Conservation (phyloP, 2,113 vertebrate genomes). For the Dissostichus mawsoni region DNA sequence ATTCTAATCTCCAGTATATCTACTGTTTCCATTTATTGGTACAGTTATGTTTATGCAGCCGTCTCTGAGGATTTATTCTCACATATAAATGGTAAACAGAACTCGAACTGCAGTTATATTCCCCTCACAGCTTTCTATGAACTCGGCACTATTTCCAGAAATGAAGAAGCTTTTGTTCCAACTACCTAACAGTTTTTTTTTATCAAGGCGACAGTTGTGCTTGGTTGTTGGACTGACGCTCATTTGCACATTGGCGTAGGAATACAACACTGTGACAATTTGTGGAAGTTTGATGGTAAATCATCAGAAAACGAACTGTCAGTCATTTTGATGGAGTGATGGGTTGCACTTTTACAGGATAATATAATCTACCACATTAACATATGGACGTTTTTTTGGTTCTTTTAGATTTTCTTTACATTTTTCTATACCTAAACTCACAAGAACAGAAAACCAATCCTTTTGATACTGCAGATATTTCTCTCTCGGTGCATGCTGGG, state of each 20-base stretch:
- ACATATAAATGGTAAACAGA: conserved; percentile 30
- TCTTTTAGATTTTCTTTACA: too few relatives aligned
- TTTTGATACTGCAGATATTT: not conserved
- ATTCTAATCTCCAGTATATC: conserved; percentile 38
- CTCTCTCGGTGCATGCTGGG: conserved; percentile 32
- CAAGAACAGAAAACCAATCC: too few relatives aligned
- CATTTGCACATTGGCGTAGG: not conserved
- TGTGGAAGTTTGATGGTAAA: too few relatives aligned
- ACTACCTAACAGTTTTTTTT: not conserved
- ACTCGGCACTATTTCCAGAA: conserved; percentile 34
- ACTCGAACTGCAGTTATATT: conserved; percentile 21
- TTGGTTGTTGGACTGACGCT: not conserved
- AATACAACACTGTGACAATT: too few relatives aligned
- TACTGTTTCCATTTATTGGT: conserved; percentile 40
- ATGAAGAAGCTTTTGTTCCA: conserved; percentile 11
- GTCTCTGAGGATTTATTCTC: conserved; percentile 46
- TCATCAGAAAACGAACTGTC: too few relatives aligned
- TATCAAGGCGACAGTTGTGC: not conserved
- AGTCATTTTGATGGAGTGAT: too few relatives aligned
- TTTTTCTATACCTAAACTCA: too few relatives aligned
- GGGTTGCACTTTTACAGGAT: too few relatives aligned
- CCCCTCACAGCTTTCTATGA: conserved; percentile 34
- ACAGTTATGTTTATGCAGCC: conserved; percentile 41
- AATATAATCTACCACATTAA: too few relatives aligned
- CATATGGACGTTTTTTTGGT: too few relatives aligned